A percentile compares a stretch with the other conserved stretches of the same genome.
phyloP scores from a whole-genome alignment of 2,888 invertebrate genomes.

The Agrochola litura region DNA sequence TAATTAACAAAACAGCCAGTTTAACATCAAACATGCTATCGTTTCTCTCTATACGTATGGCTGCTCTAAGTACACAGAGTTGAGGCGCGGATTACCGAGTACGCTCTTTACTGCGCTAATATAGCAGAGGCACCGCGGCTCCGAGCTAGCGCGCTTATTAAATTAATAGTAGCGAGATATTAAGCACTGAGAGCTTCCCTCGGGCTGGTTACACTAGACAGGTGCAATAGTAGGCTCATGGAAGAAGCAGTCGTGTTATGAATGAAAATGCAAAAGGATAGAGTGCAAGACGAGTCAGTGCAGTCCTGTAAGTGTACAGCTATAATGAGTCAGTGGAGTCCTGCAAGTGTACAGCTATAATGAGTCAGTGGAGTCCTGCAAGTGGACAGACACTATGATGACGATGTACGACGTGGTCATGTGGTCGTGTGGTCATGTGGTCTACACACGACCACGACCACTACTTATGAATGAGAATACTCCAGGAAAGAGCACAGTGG shows the following conservation, averaged over 20 bases:
- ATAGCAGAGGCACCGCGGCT: constrained; percentile 36
- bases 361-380: no score
- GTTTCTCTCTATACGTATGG: not conserved
- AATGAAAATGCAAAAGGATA: not conserved
- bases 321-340: no score
- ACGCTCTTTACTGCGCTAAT: constrained; percentile 53
- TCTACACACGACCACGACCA: no score
- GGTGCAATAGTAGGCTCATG: constrained; percentile 6
- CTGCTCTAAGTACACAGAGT: constrained; percentile 20
- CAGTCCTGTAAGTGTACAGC: no score
- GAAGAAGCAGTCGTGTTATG: not conserved
- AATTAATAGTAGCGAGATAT: constrained; percentile 64
- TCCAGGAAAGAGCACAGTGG: not conserved
- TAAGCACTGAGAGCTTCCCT: constrained; percentile 55
- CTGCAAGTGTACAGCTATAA: no score
- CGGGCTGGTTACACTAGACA: constrained; percentile 30
- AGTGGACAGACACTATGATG: no score
- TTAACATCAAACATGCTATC: not conserved
- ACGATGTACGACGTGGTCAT: no score
- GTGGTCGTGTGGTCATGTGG: no score
- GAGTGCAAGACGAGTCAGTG: no score
- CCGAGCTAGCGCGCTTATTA: constrained; percentile 55
- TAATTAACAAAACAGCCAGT: not conserved
- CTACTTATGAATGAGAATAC: no score
- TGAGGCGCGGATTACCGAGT: constrained; percentile 46